A percentile compares a stretch with the other conserved stretches of the same genome.
These are phyloP conservation scores for Lepilemur ruficaudatus DNA, from an alignment of 2,797 vertebrate species.

Conservation along the genomic window DNA sequence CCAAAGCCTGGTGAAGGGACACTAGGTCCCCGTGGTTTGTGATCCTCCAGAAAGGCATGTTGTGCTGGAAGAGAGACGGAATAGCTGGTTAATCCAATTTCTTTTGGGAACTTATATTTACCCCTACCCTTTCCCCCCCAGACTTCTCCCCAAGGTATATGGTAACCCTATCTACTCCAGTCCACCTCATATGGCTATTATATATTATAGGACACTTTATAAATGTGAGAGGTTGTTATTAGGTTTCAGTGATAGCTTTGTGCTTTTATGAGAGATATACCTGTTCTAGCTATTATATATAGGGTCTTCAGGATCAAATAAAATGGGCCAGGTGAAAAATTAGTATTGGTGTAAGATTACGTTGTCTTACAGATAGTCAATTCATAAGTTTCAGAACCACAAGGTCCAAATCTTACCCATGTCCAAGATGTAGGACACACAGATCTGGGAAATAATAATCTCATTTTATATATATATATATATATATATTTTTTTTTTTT, in stretches of 20 bases:
- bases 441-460: conserved; percentile 21
- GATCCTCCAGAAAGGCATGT: conserved; percentile 99
- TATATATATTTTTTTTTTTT: too few species aligned
- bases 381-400: background rate
- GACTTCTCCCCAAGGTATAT: background rate
- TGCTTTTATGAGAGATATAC: background rate
- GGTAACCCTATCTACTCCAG: background rate
- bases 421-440: background rate
- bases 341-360: background rate
- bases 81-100: background rate
- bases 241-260: background rate
- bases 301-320: conserved; percentile 24
- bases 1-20: conserved; percentile 97
- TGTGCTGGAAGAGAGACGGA: conserved; percentile 88
- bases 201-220: background rate
- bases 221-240: background rate
- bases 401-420: background rate
- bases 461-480: background rate
- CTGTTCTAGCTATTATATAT: background rate
- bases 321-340: conserved; percentile 28
- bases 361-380: background rate
- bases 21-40: conserved; percentile 95
- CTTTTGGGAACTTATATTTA: background rate
- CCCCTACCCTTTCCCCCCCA: background rate
- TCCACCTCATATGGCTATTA: background rate